Evolutionary conservation across 2,797 vertebrate genomes (phyloP).

Genomic region (Bovichtus variegatus): DNA sequence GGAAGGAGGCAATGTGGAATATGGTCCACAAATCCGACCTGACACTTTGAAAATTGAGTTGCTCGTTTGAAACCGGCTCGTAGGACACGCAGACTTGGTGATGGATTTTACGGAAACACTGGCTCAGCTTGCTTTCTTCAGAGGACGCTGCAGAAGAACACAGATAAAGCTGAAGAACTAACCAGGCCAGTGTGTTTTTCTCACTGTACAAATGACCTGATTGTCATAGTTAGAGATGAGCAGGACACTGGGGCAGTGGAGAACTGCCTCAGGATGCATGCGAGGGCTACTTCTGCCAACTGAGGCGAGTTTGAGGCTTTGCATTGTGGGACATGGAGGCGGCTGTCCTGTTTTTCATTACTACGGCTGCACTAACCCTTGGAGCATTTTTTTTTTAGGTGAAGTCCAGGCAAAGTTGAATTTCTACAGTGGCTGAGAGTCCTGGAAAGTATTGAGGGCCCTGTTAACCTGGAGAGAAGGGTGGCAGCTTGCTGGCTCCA

Average conservation of each 20-base stretch:
- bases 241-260: constrained; percentile 35
- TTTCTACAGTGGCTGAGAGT: neutral
- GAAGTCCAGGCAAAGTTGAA: neutral
- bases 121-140: too few species aligned
- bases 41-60: too few species aligned
- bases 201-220: constrained; percentile 23
- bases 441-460: constrained; percentile 1
- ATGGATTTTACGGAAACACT: too few species aligned
- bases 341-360: neutral
- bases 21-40: neutral
- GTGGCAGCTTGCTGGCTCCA: constrained; percentile 52
- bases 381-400: neutral
- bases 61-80: too few species aligned
- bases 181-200: constrained; percentile 40
- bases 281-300: constrained; percentile 14
- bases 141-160: neutral
- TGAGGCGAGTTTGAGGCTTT: neutral
- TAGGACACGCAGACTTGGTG: neutral
- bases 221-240: constrained; percentile 37
- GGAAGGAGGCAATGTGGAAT: neutral
- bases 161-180: neutral
- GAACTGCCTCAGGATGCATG: constrained; percentile 28
- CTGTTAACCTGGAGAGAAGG: constrained; percentile 49
- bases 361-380: neutral
- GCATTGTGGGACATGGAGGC: constrained; percentile 7